Conservation (phyloP, 2,888 invertebrate genomes). For the Campopleginae sp. region DNA sequence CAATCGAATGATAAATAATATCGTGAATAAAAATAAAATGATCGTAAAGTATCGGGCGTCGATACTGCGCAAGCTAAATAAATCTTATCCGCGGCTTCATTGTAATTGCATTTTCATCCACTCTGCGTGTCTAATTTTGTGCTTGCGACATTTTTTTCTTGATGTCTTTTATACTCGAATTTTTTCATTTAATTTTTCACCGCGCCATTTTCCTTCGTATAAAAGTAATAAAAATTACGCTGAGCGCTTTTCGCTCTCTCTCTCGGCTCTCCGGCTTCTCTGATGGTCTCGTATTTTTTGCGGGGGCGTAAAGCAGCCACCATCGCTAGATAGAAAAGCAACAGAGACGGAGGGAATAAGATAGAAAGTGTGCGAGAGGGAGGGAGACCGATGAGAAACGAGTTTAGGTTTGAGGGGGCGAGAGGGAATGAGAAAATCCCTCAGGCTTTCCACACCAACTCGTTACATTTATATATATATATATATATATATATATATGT, state of each 20-base stretch:
- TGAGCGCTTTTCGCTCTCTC: constrained; percentile 35
- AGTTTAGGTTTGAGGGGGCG: constrained; percentile 59
- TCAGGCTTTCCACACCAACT: constrained; percentile 61
- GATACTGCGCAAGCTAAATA: neutral
- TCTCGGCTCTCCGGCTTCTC: constrained; percentile 30
- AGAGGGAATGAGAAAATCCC: constrained; percentile 56
- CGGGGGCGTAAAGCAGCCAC: constrained; percentile 58
- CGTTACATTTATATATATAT: constrained; percentile 58
- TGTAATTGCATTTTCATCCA: constrained; percentile 38
- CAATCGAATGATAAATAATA: neutral
- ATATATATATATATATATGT: constrained; percentile 29
- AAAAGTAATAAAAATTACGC: constrained; percentile 61
- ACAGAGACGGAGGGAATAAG: constrained; percentile 46
- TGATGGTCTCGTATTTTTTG: constrained; percentile 19
- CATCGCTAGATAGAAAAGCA: constrained; percentile 54
- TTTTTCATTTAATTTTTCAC: constrained; percentile 19
- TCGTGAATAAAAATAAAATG: too few relatives aligned
- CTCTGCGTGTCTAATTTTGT: neutral
- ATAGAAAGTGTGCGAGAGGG: constrained; percentile 42
- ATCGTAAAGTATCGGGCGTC: neutral
- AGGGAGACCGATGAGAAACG: constrained; percentile 61
- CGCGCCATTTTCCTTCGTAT: constrained; percentile 36
- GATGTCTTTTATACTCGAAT: neutral
- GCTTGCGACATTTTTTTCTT: neutral
- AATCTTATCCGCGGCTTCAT: constrained; percentile 1